These are phyloP conservation scores for Porites evermanni DNA, from an alignment of 92 coral and sea anemone genomes.

Conservation along the genomic window DNA sequence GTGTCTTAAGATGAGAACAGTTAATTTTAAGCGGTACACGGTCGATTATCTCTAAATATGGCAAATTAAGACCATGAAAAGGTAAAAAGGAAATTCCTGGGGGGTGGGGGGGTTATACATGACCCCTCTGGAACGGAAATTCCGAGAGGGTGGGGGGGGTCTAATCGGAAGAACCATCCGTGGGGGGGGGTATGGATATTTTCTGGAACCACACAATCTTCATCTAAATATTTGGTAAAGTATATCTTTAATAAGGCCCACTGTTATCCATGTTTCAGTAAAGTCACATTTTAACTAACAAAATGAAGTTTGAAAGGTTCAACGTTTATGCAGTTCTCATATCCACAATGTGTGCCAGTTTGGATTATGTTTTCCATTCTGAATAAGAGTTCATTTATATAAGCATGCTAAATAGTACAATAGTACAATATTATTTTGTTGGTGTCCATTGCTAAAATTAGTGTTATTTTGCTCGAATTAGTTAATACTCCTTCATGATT, in stretches of 20 bases:
- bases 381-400: neutral
- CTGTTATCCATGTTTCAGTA: conserved; percentile 8
- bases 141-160: too few species aligned
- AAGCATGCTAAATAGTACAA: neutral
- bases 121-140: too few species aligned
- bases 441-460: conserved; percentile 15
- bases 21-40: too few species aligned
- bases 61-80: too few species aligned
- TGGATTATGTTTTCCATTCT: conserved; percentile 8
- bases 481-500: neutral
- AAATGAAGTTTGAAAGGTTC: neutral
- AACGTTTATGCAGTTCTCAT: conserved; percentile 10
- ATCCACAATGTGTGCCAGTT: neutral
- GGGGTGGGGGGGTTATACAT: too few species aligned
- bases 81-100: too few species aligned
- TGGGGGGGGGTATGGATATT: too few species aligned
- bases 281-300: neutral
- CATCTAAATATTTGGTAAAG: conserved; percentile 7
- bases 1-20: too few species aligned
- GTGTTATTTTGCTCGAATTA: neutral
- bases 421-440: neutral
- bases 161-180: too few species aligned
- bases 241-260: neutral
- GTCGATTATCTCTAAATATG: too few species aligned
- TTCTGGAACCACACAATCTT: too few species aligned